Evolutionary conservation across 2,113 vertebrate genomes (phyloP), one percentile per base, ranked within the genome.

Genomic region (Nothobranchius furzeri): DNA sequence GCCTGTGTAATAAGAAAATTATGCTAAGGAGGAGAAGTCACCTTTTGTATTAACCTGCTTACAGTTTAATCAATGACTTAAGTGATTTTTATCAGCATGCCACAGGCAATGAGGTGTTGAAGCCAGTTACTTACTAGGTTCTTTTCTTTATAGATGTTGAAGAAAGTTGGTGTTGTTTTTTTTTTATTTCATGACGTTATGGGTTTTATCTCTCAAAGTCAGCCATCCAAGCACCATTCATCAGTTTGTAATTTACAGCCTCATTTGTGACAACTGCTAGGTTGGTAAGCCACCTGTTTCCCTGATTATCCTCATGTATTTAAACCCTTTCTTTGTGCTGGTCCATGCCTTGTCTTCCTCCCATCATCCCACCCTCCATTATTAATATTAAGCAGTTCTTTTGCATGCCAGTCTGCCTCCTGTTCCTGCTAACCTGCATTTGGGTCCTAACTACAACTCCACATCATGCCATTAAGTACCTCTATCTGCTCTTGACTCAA

Each of bases 51-150:
- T 91, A 91, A 91, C 87, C 89, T 85, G 82, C 85, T 87, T 87
- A 87, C 81, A 77, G 82, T 88, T 89, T 85, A 90, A 91, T 91
- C 88, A 88, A 91, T 89, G 87, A 87, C 89, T 85, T 86, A 85
- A 88, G 87, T 86, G 82, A 87, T 91, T 89, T 87, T 86, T 87
- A 88, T 87, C 85, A 79, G 77, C 60, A 76, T 71, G 75, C 79
- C 82, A 81, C 76, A 82, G 80, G 83, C 87, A 83, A 67, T 71
- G 65, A 70, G 65, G 85, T 80, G 81, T 86, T 81, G 52, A 73
- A 77, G 65, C 52, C 59, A 63, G 64, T 62, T 70, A 65, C 60
- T 45, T 60, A 75, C 63, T 63, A 54, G 55, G 81, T 66, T 54
- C 52, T 76, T 30, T 61, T 78, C 68, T 79, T 75, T 82, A 68